These are phyloP conservation scores for Uropetala carovei DNA, from an alignment of 2,888 invertebrate species.

Conservation along the genomic window DNA sequence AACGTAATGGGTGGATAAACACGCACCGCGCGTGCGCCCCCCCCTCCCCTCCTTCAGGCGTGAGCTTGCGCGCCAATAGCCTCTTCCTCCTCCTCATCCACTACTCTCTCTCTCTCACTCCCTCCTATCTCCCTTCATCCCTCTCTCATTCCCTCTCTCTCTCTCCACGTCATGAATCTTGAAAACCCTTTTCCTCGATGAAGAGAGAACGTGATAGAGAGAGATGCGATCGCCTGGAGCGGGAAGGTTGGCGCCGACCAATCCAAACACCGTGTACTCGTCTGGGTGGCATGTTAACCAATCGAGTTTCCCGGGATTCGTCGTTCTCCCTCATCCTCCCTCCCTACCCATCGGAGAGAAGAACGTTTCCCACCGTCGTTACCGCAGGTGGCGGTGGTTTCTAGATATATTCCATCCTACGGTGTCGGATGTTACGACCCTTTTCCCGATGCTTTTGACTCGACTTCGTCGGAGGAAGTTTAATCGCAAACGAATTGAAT, in stretches of 20 bases:
- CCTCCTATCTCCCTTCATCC: not conserved
- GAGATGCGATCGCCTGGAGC: not conserved
- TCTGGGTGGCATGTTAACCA: conserved; percentile 44
- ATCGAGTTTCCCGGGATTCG: not conserved
- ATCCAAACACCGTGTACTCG: conserved; percentile 49
- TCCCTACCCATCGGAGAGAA: no score
- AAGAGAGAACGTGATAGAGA: not conserved
- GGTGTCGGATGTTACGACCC: no score
- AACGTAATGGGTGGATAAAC: conserved; percentile 52
- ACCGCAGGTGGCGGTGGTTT: no score
- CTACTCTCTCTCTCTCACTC: not conserved
- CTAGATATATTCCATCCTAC: no score
- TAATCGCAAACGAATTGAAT: no score
- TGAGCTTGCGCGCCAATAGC: conserved; percentile 30
- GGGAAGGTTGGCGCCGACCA: conserved; percentile 34
- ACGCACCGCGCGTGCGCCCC: conserved; percentile 8
- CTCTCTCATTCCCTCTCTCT: not conserved
- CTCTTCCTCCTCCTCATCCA: not conserved
- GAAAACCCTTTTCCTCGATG: conserved; percentile 19
- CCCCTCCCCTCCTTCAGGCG: not conserved
- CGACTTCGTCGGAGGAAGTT: no score
- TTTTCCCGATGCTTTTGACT: no score
- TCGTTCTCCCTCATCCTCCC: no score
- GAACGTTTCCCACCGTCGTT: no score
- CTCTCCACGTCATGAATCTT: conserved; percentile 26